A percentile compares a stretch with the other conserved stretches of the same genome.
Evolutionary conservation across 1,140 invertebrate species (phyloP).

Genomic region (Drosophila subobscura): DNA sequence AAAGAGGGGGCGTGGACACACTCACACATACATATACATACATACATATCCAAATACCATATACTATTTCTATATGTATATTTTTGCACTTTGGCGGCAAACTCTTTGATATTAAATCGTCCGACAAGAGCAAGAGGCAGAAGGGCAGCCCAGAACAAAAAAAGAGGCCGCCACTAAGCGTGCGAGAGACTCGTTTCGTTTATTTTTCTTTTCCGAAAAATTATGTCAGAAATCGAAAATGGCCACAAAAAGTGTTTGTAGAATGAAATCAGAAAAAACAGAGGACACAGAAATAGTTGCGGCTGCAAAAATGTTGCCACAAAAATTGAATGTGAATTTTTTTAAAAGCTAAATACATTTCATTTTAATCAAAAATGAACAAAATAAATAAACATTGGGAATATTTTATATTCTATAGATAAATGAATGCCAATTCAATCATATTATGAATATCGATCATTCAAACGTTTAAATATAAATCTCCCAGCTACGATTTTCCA

Average conservation of each 20-base stretch:
- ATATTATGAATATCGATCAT: too few species aligned
- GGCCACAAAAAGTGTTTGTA: constrained; percentile 7
- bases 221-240: constrained; percentile 50
- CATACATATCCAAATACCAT: constrained; percentile 25
- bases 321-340: too few species aligned
- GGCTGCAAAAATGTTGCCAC: too few species aligned
- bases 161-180: constrained; percentile 49
- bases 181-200: constrained; percentile 60
- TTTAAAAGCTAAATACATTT: too few species aligned
- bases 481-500: too few species aligned
- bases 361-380: not conserved
- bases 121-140: constrained; percentile 43
- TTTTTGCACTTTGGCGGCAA: constrained; percentile 59
- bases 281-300: constrained; percentile 21
- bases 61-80: constrained; percentile 41
- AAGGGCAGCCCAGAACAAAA: constrained; percentile 36
- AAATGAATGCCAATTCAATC: too few species aligned
- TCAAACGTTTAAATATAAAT: too few species aligned
- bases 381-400: not conserved
- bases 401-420: too few species aligned
- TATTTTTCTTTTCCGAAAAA: constrained; percentile 55
- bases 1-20: constrained; percentile 32
- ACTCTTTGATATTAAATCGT: constrained; percentile 77
- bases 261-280: constrained; percentile 17
- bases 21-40: constrained; percentile 32